Percentiles rank a stretch among this genome's conserved stretches.
Conservation (phyloP, 1,140 invertebrate genomes). For the Bombyx mandarina region DNA sequence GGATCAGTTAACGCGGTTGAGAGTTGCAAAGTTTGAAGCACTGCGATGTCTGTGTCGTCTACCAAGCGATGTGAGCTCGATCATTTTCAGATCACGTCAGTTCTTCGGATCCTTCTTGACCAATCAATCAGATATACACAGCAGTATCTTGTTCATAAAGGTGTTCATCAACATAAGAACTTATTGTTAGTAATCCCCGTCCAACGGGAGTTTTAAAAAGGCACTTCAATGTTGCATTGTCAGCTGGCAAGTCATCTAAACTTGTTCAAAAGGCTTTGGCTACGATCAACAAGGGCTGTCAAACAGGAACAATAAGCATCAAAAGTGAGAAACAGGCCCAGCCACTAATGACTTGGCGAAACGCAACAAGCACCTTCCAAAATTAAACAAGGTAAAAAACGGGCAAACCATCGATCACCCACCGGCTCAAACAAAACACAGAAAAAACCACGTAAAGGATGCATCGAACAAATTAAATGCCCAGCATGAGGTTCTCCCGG, state of each 20-base stretch:
- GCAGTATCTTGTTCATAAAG: too few relatives aligned
- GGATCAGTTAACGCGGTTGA: too few relatives aligned
- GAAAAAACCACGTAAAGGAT: slow-evolving; percentile 61
- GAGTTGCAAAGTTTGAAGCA: too few relatives aligned
- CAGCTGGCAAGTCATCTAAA: slow-evolving; percentile 2
- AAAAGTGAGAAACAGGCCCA: slow-evolving; percentile 27
- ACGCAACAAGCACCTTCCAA: slow-evolving; percentile 50
- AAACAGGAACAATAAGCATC: slow-evolving; percentile 31
- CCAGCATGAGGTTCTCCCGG: slow-evolving; percentile 55
- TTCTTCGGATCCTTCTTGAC: too few relatives aligned
- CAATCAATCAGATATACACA: too few relatives aligned
- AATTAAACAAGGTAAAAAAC: slow-evolving; percentile 66
- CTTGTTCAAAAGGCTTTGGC: background rate
- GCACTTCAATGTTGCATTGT: background rate
- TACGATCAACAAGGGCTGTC: slow-evolving; percentile 17
- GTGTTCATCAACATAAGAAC: too few relatives aligned
- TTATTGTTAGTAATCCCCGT: too few relatives aligned
- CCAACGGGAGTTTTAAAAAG: too few relatives aligned
- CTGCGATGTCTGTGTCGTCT: too few relatives aligned
- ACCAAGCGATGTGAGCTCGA: too few relatives aligned
- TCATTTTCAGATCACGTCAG: too few relatives aligned
- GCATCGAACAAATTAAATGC: slow-evolving; percentile 69
- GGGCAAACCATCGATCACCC: slow-evolving; percentile 58
- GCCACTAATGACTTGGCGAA: slow-evolving; percentile 63
- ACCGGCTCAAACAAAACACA: slow-evolving; percentile 54